Percentiles rank a stretch among this genome's conserved stretches.
These are phyloP conservation scores for Latrodectus elegans DNA, from an alignment of 2,888 invertebrate species.

Conservation along the genomic window DNA sequence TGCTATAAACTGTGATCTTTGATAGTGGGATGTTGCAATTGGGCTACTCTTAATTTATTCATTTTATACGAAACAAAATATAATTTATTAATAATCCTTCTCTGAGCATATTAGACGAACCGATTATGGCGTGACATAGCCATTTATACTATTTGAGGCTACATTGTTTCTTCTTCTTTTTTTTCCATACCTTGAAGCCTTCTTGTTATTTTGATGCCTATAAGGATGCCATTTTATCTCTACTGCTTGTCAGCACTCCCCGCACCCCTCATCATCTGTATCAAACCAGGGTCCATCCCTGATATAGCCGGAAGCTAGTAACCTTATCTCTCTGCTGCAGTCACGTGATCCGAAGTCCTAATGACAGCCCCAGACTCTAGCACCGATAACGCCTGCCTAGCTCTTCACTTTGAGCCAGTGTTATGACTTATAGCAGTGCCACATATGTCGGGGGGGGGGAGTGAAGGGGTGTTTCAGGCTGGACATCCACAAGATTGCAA, in stretches of 20 bases:
- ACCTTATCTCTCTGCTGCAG: slow-evolving; percentile 46
- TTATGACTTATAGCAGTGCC: slow-evolving; percentile 31
- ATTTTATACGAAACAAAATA: too few species aligned
- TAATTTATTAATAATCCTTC: too few species aligned
- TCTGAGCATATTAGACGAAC: too few species aligned
- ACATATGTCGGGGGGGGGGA: slow-evolving; percentile 2
- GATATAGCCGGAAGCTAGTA: slow-evolving; percentile 46
- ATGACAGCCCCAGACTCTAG: slow-evolving; percentile 36
- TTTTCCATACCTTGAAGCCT: too few species aligned
- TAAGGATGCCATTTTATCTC: too few species aligned
- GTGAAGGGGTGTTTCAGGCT: not conserved
- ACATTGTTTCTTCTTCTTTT: too few species aligned
- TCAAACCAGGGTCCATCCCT: slow-evolving; percentile 12
- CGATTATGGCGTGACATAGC: too few species aligned
- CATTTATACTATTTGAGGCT: too few species aligned
- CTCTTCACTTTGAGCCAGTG: not conserved
- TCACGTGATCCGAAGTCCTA: slow-evolving; percentile 20
- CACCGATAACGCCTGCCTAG: slow-evolving; percentile 37
- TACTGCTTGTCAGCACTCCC: not conserved
- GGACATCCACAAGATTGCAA: slow-evolving; percentile 39
- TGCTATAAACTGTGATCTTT: too few species aligned
- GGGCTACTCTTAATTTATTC: too few species aligned
- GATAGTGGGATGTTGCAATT: too few species aligned
- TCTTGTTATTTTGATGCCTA: too few species aligned
- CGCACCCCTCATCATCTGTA: not conserved